A percentile compares a stretch with the other conserved stretches of the same genome.
Conservation (phyloP, 2,888 invertebrate species). For the Endomychus coccineus region DNA sequence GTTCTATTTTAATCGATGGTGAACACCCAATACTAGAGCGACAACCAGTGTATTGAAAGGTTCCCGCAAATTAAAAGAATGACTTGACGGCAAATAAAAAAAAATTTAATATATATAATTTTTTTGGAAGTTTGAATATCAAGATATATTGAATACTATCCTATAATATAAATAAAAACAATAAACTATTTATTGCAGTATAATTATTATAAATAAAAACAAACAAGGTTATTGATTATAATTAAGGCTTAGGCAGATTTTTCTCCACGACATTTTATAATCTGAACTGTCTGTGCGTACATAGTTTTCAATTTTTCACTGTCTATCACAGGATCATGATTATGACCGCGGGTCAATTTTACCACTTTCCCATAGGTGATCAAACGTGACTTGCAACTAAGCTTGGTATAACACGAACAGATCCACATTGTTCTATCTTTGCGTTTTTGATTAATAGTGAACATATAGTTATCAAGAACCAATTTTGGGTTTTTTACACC, state of each 20-base stretch:
- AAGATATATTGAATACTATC: too few relatives aligned
- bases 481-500: constrained; percentile 17
- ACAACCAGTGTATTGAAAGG: too few relatives aligned
- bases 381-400: constrained; percentile 23
- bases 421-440: constrained; percentile 19
- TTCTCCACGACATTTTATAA: constrained; percentile 9
- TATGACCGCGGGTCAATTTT: constrained; percentile 9
- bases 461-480: constrained; percentile 18
- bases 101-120: too few relatives aligned
- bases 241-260: background rate
- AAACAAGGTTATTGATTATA: background rate
- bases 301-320: constrained; percentile 14
- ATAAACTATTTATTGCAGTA: too few relatives aligned
- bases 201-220: too few relatives aligned
- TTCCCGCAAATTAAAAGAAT: too few relatives aligned
- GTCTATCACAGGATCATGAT: constrained; percentile 9
- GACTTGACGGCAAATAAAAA: too few relatives aligned
- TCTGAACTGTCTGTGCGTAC: constrained; percentile 17
- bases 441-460: constrained; percentile 19
- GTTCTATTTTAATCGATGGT: too few relatives aligned
- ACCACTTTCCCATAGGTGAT: constrained; percentile 17
- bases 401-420: constrained; percentile 11
- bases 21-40: too few relatives aligned
- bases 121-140: too few relatives aligned
- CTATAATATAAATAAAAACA: too few relatives aligned